Conservation (phyloP, 2,888 invertebrate genomes). For the Volucella inflata region DNA sequence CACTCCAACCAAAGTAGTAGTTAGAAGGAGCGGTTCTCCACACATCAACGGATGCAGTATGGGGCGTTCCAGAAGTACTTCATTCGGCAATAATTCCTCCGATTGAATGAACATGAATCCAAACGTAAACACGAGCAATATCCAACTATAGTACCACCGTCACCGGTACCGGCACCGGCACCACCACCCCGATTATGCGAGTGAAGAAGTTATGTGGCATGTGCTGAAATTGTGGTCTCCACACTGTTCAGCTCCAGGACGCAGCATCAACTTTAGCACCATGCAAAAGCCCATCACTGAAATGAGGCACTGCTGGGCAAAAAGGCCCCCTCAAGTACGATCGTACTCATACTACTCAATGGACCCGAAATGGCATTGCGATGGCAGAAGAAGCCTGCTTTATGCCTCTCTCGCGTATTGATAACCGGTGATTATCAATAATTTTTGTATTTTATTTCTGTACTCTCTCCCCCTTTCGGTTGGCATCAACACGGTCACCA, state of each 20-base stretch:
- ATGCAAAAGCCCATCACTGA: constrained; percentile 18
- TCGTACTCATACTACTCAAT: constrained; percentile 11
- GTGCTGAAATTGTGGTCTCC: constrained; percentile 71
- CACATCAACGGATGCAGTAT: constrained; percentile 71
- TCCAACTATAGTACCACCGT: too few relatives aligned
- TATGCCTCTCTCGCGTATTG: constrained; percentile 64
- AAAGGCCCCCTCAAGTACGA: background rate
- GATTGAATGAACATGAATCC: constrained; percentile 57
- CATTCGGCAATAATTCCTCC: constrained; percentile 72
- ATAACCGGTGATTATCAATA: constrained; percentile 75
- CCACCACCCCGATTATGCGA: constrained; percentile 6
- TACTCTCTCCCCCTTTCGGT: constrained; percentile 4
- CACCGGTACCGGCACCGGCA: background rate
- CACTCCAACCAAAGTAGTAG: constrained; percentile 69
- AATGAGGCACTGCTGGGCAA: constrained; percentile 5
- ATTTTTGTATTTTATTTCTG: constrained; percentile 59
- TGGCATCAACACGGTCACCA: background rate
- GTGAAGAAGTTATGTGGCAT: constrained; percentile 70
- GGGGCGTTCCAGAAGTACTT: constrained; percentile 71
- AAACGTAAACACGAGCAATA: constrained; percentile 37
- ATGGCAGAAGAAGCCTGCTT: constrained; percentile 67
- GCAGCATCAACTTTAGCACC: background rate
- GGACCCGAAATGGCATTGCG: constrained; percentile 47
- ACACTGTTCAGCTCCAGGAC: constrained; percentile 10
- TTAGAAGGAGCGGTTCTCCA: constrained; percentile 66